These are phyloP conservation scores for Heterochromis multidens DNA, from an alignment of 2,113 vertebrate species.

Conservation along the genomic window DNA sequence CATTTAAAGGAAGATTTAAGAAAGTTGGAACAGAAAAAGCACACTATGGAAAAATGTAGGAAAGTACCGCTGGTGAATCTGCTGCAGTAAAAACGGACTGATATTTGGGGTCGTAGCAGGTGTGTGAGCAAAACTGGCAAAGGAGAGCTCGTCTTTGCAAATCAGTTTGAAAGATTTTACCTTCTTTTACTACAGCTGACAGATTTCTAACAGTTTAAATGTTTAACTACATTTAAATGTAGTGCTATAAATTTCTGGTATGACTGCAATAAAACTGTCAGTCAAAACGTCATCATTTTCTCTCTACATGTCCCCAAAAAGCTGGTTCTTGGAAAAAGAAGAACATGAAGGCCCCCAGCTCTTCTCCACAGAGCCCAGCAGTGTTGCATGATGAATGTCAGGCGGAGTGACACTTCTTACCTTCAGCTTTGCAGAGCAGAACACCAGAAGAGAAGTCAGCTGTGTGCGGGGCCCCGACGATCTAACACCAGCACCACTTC, in stretches of 20 bases:
- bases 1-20: neutral
- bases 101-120: neutral
- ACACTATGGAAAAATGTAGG: too few species aligned
- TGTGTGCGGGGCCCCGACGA: conserved; percentile 73
- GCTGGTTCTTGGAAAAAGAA: too few species aligned
- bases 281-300: too few species aligned
- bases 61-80: neutral
- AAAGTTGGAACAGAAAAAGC: neutral
- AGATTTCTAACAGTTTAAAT: neutral
- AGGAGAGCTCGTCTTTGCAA: too few species aligned
- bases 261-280: neutral
- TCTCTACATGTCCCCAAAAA: too few species aligned
- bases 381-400: neutral
- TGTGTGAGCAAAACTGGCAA: neutral
- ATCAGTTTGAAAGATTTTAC: neutral
- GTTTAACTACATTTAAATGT: neutral
- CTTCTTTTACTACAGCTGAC: neutral
- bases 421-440: conserved; percentile 70
- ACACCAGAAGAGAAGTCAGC: conserved; percentile 74
- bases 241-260: too few species aligned
- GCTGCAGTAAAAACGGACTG: neutral
- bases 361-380: neutral
- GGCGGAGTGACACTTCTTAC: conserved; percentile 61
- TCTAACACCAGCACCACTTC: conserved; percentile 79
- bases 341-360: neutral